Evolutionary conservation across 2,113 vertebrate genomes (phyloP).

Genomic region (Pterophyllum scalare): DNA sequence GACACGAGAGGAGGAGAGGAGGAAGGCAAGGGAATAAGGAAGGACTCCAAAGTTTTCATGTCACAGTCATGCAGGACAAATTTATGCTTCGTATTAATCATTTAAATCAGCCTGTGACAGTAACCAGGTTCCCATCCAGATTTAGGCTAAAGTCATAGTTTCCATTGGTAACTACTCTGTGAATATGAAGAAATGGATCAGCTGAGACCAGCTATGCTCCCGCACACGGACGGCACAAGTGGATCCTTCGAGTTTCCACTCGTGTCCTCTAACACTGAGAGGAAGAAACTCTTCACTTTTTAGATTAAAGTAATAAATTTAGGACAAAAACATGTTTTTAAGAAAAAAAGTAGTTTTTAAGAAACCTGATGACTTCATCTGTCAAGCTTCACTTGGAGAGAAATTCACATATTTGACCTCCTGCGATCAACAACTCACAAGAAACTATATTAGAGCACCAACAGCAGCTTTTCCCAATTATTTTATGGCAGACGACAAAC

Average conservation of each 20-base stretch:
- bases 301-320: no score
- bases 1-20: conserved; percentile 11
- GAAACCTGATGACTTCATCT: fast-evolving
- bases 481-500: fast-evolving
- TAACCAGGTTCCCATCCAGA: fast-evolving
- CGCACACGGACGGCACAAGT: background rate
- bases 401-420: no score
- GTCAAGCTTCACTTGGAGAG: background rate
- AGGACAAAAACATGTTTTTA: no score
- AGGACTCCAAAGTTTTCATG: no score
- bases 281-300: no score
- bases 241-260: background rate
- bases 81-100: no score
- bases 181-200: background rate
- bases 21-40: no score
- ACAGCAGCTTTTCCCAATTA: background rate
- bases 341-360: background rate
- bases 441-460: background rate
- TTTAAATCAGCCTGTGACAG: background rate
- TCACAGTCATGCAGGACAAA: no score
- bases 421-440: background rate
- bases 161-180: background rate
- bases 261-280: no score
- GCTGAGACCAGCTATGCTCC: background rate
- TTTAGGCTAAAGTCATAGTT: fast-evolving